Percentiles rank a stretch among this genome's conserved stretches.
These are phyloP conservation scores for Turdus rufiventris DNA, from an alignment of 2,113 vertebrate genomes.

Conservation along the genomic window DNA sequence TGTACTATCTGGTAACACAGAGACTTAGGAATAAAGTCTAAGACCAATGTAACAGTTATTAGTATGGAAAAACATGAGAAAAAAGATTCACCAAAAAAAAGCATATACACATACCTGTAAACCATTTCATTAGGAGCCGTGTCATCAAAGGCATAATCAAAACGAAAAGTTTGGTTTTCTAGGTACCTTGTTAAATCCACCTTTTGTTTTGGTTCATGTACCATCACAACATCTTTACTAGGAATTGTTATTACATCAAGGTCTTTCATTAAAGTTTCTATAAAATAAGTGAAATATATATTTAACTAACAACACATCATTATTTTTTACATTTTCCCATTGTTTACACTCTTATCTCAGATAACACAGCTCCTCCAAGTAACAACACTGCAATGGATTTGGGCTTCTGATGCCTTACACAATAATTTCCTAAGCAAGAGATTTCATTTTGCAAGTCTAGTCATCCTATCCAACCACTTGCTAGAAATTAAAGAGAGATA, in stretches of 20 bases:
- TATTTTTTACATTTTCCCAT: not conserved
- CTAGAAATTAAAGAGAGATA: not conserved
- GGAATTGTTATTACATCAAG: conserved; percentile 98
- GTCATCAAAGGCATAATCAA: conserved; percentile 97
- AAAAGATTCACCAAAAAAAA: conserved; percentile 14
- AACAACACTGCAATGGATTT: not conserved
- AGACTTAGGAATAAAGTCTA: not conserved
- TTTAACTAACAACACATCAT: not conserved
- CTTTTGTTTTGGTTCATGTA: conserved; percentile 98
- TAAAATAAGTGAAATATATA: conserved; percentile 61
- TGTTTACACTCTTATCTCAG: conserved; percentile 7
- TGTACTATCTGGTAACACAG: not conserved
- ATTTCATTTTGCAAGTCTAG: not conserved
- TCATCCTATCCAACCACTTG: not conserved
- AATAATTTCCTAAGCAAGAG: not conserved
- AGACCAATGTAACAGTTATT: not conserved
- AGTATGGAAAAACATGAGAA: not conserved
- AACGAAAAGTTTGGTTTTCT: conserved; percentile 98
- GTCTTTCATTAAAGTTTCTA: conserved; percentile 90
- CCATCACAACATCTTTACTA: conserved; percentile 98
- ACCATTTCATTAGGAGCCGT: conserved; percentile 97
- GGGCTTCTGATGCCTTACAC: not conserved
- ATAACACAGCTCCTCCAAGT: conserved; percentile 37
- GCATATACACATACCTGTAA: conserved; percentile 84
- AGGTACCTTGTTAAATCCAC: conserved; percentile 96